Conservation (phyloP, 37 sponge, comb jelly and placozoan genomes). For the Ianthella basta region DNA sequence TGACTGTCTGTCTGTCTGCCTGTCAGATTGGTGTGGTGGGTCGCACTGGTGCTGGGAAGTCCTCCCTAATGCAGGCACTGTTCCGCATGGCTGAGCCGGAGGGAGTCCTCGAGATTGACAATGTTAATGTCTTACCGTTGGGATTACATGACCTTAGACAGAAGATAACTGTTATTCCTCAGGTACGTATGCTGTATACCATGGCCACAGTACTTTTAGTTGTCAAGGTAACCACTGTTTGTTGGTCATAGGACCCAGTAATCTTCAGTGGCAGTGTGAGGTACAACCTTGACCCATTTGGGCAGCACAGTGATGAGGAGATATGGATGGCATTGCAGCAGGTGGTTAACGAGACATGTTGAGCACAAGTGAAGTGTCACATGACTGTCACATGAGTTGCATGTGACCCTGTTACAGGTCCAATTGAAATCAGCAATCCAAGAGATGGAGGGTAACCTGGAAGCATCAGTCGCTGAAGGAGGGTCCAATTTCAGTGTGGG, state of each 20-base stretch:
- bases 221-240: no score
- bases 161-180: conserved; percentile 88
- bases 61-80: conserved; percentile 81
- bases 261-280: conserved; percentile 87
- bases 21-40: conserved; percentile 88
- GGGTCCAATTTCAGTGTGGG: conserved; percentile 85
- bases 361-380: neutral
- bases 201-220: no score
- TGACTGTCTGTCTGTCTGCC: no score
- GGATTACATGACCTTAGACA: conserved; percentile 79
- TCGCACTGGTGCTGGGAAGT: conserved; percentile 94
- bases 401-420: neutral
- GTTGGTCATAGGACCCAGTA: conserved; percentile 72
- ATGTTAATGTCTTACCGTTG: conserved; percentile 60
- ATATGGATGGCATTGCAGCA: conserved; percentile 84
- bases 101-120: conserved; percentile 79
- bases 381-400: neutral
- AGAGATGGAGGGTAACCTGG: no score
- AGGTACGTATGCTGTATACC: conserved; percentile 41
- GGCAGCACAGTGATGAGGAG: conserved; percentile 60
- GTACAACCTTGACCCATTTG: conserved; percentile 91
- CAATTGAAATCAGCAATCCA: no score
- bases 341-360: conserved; percentile 38
- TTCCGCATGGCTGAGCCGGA: conserved; percentile 88
- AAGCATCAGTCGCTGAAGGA: conserved; percentile 52